Evolutionary conservation across 2,888 invertebrate species (phyloP), one percentile per base, ranked within the genome.

Genomic region (Chironomus riparius): DNA sequence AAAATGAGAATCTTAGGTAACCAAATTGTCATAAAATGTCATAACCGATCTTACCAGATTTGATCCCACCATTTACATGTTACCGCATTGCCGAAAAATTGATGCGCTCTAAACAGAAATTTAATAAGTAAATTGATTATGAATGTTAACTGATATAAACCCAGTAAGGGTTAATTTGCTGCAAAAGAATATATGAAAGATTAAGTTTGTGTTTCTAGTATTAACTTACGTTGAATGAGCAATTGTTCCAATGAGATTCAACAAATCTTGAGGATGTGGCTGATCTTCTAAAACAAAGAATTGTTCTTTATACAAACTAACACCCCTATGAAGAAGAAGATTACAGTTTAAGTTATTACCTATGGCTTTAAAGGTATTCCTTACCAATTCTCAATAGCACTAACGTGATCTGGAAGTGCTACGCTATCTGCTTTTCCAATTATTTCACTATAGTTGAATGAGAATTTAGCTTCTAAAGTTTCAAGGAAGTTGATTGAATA

Each of bases 301-400:
- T 56, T 69, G 69, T 38, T 76, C 76, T 15, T 69, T 68, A 38
- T 76, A 76, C 6, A 48, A 48, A 15, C 68, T 61, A n/a, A 76
- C 28, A n/a, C 76, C 74, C 76, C 75, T 62, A 7, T 12, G 7
- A 22, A 62, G 38, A 7, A 38, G 10, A 12, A 21, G 0, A 15
- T 50, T 4, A n/a, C 12, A n/a, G 1, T n/a, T n/a, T n/a, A 50
- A 4, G 4, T 1, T 38, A 38, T 4, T 50, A 50, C 15, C 6
- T 15, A 50, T 5, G 5, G 28, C 7, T n/a, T 10, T 38, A 15
- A 13, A 0, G 4, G 15, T 2, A 4, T 2, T 12, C 0, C 50
- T n/a, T n/a, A 50, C 50, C 56, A 56, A 56, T 56, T 56, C 7
- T 56, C 56, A 15, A 56, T 56, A 10, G 38, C 56, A 18, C 69